These are phyloP conservation scores for Drosophila birchii DNA, from an alignment of 2,888 invertebrate species.

Conservation along the genomic window DNA sequence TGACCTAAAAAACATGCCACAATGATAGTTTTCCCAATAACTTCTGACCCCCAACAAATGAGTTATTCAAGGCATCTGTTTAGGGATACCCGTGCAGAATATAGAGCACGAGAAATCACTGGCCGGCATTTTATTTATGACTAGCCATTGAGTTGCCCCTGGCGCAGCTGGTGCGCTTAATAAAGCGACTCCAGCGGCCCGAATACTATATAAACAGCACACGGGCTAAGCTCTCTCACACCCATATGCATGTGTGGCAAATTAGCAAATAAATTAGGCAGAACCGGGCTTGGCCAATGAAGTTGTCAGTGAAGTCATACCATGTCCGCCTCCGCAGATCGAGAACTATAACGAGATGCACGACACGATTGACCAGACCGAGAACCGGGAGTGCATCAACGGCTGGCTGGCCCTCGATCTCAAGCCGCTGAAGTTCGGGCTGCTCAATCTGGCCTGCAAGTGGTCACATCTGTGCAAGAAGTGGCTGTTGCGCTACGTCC, in stretches of 20 bases:
- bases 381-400: conserved; percentile 87
- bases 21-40: too few species aligned
- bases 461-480: conserved; percentile 96
- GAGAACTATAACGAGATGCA: conserved; percentile 82
- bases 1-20: neutral
- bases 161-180: conserved; percentile 75
- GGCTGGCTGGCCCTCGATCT: conserved; percentile 93
- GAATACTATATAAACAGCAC: conserved; percentile 37
- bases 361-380: conserved; percentile 79
- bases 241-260: conserved; percentile 61
- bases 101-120: conserved; percentile 67
- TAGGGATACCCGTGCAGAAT: neutral
- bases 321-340: conserved; percentile 67
- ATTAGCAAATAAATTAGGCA: conserved; percentile 74
- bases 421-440: conserved; percentile 91
- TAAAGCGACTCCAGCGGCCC: conserved; percentile 51
- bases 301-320: conserved; percentile 58
- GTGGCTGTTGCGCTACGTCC: conserved; percentile 92
- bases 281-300: conserved; percentile 50
- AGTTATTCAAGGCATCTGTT: neutral
- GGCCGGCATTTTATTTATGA: conserved; percentile 78
- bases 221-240: conserved; percentile 11
- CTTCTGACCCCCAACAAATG: too few species aligned
- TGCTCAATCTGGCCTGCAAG: conserved; percentile 94
- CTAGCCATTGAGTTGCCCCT: conserved; percentile 70